A percentile compares a stretch with the other conserved stretches of the same genome.
These are phyloP conservation scores for Nothobranchius furzeri DNA, from an alignment of 2,113 vertebrate species.

Conservation along the genomic window DNA sequence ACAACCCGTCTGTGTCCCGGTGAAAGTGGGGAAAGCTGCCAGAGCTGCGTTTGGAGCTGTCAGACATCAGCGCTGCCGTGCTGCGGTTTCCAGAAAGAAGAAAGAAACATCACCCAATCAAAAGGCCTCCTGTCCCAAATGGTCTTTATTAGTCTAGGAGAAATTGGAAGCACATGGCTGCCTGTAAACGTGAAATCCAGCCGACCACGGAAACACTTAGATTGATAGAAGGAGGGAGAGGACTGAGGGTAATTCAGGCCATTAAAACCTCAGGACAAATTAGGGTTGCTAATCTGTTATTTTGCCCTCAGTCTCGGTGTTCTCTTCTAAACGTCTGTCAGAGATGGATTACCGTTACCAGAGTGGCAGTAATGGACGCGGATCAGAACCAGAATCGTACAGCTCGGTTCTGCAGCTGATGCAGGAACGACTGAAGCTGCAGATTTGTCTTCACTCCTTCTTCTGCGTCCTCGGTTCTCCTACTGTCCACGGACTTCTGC, in stretches of 20 bases:
- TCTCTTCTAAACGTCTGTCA: conserved; percentile 51
- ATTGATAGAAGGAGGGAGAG: conserved; percentile 65
- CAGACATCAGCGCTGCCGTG: conserved; percentile 59
- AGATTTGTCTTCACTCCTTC: too few relatives aligned
- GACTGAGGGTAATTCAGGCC: conserved; percentile 63
- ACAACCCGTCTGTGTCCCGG: conserved; percentile 26
- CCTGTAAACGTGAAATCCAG: conserved; percentile 61
- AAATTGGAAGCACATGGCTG: conserved; percentile 78
- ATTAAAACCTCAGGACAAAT: conserved; percentile 80
- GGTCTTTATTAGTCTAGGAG: conserved; percentile 68
- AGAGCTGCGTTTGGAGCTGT: conserved; percentile 72
- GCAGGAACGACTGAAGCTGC: background rate
- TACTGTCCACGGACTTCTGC: conserved; percentile 17
- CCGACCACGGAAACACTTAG: conserved; percentile 67
- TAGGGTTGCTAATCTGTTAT: conserved; percentile 77
- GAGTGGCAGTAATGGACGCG: conserved; percentile 39
- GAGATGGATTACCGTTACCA: conserved; percentile 41
- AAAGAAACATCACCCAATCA: conserved; percentile 55
- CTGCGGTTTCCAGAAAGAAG: conserved; percentile 44
- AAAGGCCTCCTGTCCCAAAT: conserved; percentile 62
- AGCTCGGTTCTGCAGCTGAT: conserved; percentile 7
- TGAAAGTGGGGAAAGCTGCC: conserved; percentile 63
- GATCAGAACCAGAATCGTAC: conserved; percentile 8
- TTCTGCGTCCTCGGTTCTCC: conserved; percentile 13
- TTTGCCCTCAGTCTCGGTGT: conserved; percentile 57